Evolutionary conservation across 1,140 invertebrate species (phyloP).

Genomic region (Drosophila sp.): DNA sequence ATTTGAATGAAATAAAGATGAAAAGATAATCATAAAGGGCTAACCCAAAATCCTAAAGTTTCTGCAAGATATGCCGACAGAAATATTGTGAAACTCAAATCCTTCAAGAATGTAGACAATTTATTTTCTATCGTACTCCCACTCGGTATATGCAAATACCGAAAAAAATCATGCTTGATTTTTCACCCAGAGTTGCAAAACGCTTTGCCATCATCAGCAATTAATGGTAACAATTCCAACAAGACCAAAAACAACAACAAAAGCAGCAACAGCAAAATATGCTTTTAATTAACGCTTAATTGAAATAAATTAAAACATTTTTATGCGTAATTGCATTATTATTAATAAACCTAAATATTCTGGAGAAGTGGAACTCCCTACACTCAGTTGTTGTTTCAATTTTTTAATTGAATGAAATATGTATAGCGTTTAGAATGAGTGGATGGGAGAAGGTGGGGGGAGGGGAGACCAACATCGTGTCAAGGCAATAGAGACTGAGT

Average conservation of each 20-base stretch:
- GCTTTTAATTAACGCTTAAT: conserved; percentile 79
- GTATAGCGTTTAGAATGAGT: conserved; percentile 51
- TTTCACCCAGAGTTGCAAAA: conserved; percentile 1
- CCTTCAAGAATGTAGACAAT: no score
- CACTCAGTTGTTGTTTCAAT: conserved; percentile 56
- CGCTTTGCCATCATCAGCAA: conserved; percentile 33
- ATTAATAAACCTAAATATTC: conserved; percentile 82
- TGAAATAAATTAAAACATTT: conserved; percentile 83
- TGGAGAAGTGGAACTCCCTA: conserved; percentile 31
- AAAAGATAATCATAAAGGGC: no score
- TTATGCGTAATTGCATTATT: conserved; percentile 82
- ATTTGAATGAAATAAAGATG: no score
- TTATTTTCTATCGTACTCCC: not conserved
- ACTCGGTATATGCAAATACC: not conserved
- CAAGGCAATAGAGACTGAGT: conserved; percentile 40
- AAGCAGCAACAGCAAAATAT: not conserved
- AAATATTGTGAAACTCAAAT: no score
- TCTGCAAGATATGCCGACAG: no score
- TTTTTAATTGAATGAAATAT: conserved; percentile 79
- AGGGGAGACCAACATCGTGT: conserved; percentile 35
- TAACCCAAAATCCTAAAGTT: no score
- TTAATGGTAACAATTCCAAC: conserved; percentile 10
- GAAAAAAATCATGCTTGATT: not conserved
- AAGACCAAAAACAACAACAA: conserved; percentile 41
- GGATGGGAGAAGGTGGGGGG: no score